phyloP scores from a whole-genome alignment of 2,113 vertebrate species.

The Campylomormyrus numenius region DNA sequence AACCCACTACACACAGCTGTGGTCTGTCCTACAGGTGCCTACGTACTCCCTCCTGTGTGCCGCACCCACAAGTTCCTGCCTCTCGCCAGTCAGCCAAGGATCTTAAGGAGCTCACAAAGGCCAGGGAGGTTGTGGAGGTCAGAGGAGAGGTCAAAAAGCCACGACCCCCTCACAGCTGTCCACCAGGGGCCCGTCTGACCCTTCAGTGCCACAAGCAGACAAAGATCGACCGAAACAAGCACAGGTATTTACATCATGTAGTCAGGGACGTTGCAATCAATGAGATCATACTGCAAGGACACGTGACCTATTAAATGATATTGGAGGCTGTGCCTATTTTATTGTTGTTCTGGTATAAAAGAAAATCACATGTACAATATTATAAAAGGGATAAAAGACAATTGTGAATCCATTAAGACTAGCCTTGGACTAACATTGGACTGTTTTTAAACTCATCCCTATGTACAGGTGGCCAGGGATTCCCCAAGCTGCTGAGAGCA shows the following conservation, averaged over 20 bases:
- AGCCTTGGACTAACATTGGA: neutral
- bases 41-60: slow-evolving; percentile 19
- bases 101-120: neutral
- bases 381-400: neutral
- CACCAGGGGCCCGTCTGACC: slow-evolving; percentile 9
- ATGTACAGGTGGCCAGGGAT: neutral
- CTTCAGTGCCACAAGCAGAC: slow-evolving; percentile 3
- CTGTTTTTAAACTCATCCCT: neutral
- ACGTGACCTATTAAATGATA: neutral
- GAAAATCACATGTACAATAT: neutral
- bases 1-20: neutral
- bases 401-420: neutral
- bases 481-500: neutral
- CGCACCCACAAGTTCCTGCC: neutral
- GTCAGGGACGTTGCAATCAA: neutral
- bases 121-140: slow-evolving; percentile 8
- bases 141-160: slow-evolving; percentile 15
- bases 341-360: neutral
- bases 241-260: slow-evolving; percentile 26
- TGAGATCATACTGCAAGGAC: neutral
- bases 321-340: neutral
- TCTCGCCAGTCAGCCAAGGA: neutral
- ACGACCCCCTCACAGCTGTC: neutral
- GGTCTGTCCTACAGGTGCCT: slow-evolving; percentile 28
- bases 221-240: slow-evolving; percentile 16